Evolutionary conservation across 2,888 invertebrate species (phyloP).

Genomic region (Pristionchus fissidentatus): DNA sequence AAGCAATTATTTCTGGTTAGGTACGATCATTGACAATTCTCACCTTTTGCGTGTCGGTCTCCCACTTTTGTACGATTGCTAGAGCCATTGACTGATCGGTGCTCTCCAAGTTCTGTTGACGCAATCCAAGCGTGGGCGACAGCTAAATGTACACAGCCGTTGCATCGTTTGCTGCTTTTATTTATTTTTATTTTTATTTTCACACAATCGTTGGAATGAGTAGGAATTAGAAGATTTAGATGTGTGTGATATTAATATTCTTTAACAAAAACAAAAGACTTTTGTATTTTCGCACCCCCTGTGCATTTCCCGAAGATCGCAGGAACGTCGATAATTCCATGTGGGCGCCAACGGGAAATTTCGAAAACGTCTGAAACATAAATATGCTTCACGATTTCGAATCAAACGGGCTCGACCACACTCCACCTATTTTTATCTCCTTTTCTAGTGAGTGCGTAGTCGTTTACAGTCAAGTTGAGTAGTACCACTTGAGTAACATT

Average conservation of each 20-base stretch:
- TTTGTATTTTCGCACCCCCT: background rate
- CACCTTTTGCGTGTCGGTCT: background rate
- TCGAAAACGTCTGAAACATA: background rate
- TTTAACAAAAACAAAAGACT: background rate
- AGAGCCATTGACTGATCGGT: background rate
- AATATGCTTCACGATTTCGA: background rate
- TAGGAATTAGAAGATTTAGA: too few species aligned
- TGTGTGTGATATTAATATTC: background rate
- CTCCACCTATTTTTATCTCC: background rate
- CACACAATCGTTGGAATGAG: too few species aligned
- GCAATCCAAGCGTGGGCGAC: background rate
- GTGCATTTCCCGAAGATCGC: background rate
- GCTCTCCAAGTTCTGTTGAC: background rate
- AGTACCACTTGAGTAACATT: background rate
- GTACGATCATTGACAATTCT: background rate
- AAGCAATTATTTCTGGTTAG: background rate
- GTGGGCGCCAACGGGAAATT: background rate
- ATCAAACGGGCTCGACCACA: background rate
- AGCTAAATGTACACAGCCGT: too few species aligned
- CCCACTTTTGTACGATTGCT: background rate
- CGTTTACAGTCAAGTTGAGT: background rate
- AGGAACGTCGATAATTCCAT: background rate
- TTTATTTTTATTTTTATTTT: too few species aligned
- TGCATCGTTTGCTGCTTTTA: too few species aligned
- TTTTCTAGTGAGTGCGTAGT: too few species aligned